Percentiles rank a stretch among this genome's conserved stretches.
Conservation (phyloP, 2,113 vertebrate genomes). For the Meriones unguiculatus region DNA sequence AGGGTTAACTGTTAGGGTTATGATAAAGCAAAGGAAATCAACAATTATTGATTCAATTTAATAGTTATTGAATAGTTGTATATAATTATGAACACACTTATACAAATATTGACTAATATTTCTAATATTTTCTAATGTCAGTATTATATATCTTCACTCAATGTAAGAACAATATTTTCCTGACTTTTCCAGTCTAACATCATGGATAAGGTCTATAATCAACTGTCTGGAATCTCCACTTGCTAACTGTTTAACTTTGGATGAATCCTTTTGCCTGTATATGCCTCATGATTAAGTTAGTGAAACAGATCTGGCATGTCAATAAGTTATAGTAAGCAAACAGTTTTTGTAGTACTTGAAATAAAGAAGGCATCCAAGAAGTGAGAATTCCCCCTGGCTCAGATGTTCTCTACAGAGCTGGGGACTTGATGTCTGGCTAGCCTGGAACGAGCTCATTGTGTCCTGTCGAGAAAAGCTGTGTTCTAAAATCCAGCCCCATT, state of each 20-base stretch:
- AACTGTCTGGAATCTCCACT: neutral
- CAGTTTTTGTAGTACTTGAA: neutral
- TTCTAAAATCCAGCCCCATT: neutral
- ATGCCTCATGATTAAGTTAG: neutral
- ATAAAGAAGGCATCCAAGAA: neutral
- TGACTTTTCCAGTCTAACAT: neutral
- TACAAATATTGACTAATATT: constrained; percentile 1
- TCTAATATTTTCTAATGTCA: neutral
- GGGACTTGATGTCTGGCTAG: neutral
- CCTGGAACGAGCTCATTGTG: neutral
- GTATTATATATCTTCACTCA: neutral
- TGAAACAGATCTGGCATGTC: neutral
- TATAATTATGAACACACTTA: neutral
- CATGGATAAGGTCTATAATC: neutral
- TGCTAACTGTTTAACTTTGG: neutral
- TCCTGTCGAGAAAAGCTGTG: constrained; percentile 41
- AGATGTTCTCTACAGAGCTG: neutral
- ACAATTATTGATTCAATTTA: neutral
- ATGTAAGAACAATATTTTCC: neutral
- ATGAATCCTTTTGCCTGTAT: neutral
- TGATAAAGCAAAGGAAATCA: constrained; percentile 1
- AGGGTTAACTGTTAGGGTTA: neutral
- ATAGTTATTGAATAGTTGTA: neutral
- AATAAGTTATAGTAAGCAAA: neutral
- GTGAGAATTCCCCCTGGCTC: neutral